These are phyloP conservation scores for Ferdinandea cuprea DNA, from an alignment of 2,888 invertebrate genomes.

Conservation along the genomic window DNA sequence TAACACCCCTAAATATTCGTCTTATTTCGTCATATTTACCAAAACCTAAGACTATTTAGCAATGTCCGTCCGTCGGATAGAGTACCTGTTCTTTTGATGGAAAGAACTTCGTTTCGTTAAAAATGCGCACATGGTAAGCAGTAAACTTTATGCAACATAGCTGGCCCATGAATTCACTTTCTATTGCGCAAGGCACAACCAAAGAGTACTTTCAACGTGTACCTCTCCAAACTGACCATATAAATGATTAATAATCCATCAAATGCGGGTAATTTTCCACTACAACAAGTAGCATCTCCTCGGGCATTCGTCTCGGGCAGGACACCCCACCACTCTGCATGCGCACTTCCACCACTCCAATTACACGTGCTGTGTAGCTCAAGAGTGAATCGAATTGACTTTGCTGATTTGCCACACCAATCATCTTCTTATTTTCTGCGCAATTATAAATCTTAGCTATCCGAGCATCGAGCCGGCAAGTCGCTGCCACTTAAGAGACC, in stretches of 20 bases:
- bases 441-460: constrained; percentile 67
- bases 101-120: too few species aligned
- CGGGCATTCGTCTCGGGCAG: constrained; percentile 31
- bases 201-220: too few species aligned
- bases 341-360: constrained; percentile 56
- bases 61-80: too few species aligned
- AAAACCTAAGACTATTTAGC: too few species aligned
- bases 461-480: not conserved
- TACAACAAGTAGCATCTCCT: constrained; percentile 59
- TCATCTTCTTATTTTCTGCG: constrained; percentile 59
- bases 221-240: not conserved
- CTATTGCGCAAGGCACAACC: too few species aligned
- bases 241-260: constrained; percentile 48
- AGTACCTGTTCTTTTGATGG: too few species aligned
- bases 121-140: too few species aligned
- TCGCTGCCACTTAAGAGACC: constrained; percentile 22
- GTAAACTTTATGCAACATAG: too few species aligned
- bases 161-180: too few species aligned
- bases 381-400: constrained; percentile 61
- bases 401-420: constrained; percentile 62
- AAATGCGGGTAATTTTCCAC: constrained; percentile 54
- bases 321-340: not conserved
- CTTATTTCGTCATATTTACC: too few species aligned
- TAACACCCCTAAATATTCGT: too few species aligned
- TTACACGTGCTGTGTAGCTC: constrained; percentile 25